Evolutionary conservation across 2,113 vertebrate species (phyloP), one percentile per base, ranked within the genome.

Genomic region (Todiramphus chloris): DNA sequence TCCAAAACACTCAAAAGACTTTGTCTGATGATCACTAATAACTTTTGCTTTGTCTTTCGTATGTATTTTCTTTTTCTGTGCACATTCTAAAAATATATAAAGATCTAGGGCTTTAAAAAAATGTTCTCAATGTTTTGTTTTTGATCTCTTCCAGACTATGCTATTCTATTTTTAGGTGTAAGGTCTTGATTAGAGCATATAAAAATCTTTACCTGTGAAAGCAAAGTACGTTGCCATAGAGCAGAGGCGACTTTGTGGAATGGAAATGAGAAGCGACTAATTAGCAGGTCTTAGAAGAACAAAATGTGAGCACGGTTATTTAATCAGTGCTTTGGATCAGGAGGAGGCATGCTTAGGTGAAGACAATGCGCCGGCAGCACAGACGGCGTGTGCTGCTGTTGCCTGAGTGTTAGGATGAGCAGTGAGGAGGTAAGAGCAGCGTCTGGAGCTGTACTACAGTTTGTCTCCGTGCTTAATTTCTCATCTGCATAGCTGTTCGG

Each of bases 321-420:
- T 93, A 67, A 55, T 69, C 35, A 14, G 53, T 41, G 74, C 46
- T 72, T 75, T 43, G 35, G 75, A 85, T 72, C 67, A 56, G 70
- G 28, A 74, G 60, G 59, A 92, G 56, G 33, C 4, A 4, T 1
- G 0, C 58, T 23, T 43, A 4, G 33, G 37, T 53, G 27, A 37
- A 53, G 75, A 51, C 31, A 43, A 7, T 27, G 83, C 1, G 0
- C 62, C 19, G 63, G 73, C 62, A 39, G 73, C 39, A 13, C 44
- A 18, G 10, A 12, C 0, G 2, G 20, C 6, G 13, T 16, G 30
- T 27, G 66, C 60, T 55, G 24, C n/a, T 44, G 20, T 55, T 8
- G 0, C 70, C 39, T 5, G 2, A 50, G 35, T 0, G 1, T 16
- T 24, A 27, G n/a, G 51, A 23, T 14, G 44, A 75, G 43, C 8